Base-by-base conservation (phyloP, 2,797 vertebrate genomes). In the Masticophis lateralis region DNA sequence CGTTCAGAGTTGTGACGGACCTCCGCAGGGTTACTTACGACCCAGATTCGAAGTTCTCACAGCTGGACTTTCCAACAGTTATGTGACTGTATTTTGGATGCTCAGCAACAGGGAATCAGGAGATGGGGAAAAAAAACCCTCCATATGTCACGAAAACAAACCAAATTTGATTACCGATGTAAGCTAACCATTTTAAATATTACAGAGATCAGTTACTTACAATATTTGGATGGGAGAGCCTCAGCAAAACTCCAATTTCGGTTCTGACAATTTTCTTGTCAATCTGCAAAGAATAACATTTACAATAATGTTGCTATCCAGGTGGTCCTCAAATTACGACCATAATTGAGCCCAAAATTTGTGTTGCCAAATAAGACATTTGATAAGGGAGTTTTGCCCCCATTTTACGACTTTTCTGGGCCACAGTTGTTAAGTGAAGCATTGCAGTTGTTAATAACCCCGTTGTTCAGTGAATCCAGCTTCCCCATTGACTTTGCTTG, bases 251-350 rank as follows among this genome's bases (percentile, higher is more conserved):
- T 43, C 98, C 98, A 0, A 99, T 99, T 97, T 99, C 99, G 0
- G 98, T 99, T 87, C 98, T 98, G 86, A 99, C 98, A 0, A 99
- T 99, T 97, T 99, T 99, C 95, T 98, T 98, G 97, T 99, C 98
- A 0, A 99, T 98, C 98, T 99, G 96, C 90, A 94, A 74, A 96
- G 32, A 47, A 83, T 22, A 83, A 47, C 20, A 83, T 1, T 47
- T 2, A 83, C 43, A 83, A 83, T 47, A 47, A 83, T 5, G 16
- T 37, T 74, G 7, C 32, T 20, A 74, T 10, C 28, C 27, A 66
- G 61, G 61, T 66, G 61, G 28, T 13, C 61, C 61, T n/a, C 61
- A n/a, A 66, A 0, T n/a, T 66, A 5, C 4, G 12, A n/a, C 12
- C 61, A 63, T 63, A 63, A 63, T 5, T 63, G 27, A 63, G 10